Evolutionary conservation across 2,888 invertebrate genomes (phyloP).

Genomic region (Acanthosoma haemorrhoidale): DNA sequence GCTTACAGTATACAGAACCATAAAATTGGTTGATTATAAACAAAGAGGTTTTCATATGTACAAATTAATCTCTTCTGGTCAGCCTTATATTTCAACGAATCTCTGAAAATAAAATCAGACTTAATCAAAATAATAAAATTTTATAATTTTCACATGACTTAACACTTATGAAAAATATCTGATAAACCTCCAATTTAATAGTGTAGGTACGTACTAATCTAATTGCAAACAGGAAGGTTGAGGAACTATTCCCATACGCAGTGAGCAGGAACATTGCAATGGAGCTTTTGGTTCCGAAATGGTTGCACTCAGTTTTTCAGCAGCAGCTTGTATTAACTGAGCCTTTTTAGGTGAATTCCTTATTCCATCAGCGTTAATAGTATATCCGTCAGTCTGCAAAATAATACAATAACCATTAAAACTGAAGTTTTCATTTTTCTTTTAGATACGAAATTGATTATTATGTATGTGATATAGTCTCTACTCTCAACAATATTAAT

Average conservation of each 20-base stretch:
- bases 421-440: no score
- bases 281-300: background rate
- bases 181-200: background rate
- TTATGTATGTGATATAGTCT: no score
- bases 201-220: background rate
- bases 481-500: no score
- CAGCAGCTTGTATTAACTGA: background rate
- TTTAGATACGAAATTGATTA: no score
- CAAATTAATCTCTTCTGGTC: constrained; percentile 13
- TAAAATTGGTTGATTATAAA: background rate
- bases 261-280: constrained; percentile 5
- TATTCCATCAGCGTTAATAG: background rate
- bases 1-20: background rate
- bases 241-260: background rate
- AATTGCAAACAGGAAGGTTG: background rate
- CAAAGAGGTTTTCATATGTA: background rate
- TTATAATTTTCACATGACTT: no score
- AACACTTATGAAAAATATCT: no score
- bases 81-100: background rate
- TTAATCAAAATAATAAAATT: background rate
- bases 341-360: background rate
- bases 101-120: background rate
- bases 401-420: background rate
- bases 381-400: constrained; percentile 5
- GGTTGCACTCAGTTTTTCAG: background rate